Base-by-base conservation (phyloP, 2,113 vertebrate species). In the Actenoides lindsayi region DNA sequence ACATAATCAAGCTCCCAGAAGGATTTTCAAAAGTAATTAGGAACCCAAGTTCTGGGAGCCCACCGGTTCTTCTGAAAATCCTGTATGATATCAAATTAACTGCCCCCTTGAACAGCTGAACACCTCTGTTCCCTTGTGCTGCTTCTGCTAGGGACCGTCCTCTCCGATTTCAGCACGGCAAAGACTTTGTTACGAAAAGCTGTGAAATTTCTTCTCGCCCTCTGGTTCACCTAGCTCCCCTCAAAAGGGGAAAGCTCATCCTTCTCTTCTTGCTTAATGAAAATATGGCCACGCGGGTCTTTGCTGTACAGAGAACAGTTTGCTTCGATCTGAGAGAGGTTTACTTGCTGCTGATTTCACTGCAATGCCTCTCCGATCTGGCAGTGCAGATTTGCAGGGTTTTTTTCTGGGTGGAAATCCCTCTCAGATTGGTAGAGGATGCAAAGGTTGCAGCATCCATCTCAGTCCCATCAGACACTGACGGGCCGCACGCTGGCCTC, bases 1-100 rank as follows among this genome's bases (percentile, higher is more conserved):
- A 62, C 44, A 69, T 57, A 88, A 73, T 73, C 75, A 95, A 88
- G 41, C 19, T 88, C 44, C 31, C 50, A 73, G 54, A 80, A 89
- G 68, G 91, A 94, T 90, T 96, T 92, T 67, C 68, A 59, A 89
- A 90, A 90, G 64, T 1, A 37, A 63, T 93, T 88, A 92, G 71
- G 86, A 77, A 46, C 25, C 23, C 28, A 63, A 16, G 23, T 59
- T 69, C 88, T 46, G 21, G 76, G 41, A 90, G 11, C 62, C 39
- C 17, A 30, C 18, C 56, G 48, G 60, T 75, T 44, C 28, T 79
- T 77, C 90, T 65, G 75, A 69, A 82, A 90, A 86, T 41, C 63
- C 63, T 14, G 1, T n/a, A 13, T 8, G 11, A 23, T 7, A 74
- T 37, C 53, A 86, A 91, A 87, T 42, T 64, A 71, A 39, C 42